phyloP scores from a whole-genome alignment of 2,888 invertebrate species.

The Argynnis bischoffii region DNA sequence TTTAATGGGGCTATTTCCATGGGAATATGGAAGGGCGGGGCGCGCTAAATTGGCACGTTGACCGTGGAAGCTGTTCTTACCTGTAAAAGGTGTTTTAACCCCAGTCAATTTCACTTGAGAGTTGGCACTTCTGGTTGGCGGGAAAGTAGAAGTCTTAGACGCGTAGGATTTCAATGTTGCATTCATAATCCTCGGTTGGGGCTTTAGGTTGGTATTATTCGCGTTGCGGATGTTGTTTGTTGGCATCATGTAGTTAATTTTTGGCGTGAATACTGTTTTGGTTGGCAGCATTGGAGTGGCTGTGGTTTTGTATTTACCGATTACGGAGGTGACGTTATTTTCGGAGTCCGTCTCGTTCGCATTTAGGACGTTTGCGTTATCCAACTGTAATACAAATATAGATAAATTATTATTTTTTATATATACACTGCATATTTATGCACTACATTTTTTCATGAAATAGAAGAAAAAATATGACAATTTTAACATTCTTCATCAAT shows the following conservation, averaged over 20 bases:
- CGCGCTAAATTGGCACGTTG: slow-evolving; percentile 74
- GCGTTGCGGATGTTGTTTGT: slow-evolving; percentile 73
- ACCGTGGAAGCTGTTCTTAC: slow-evolving; percentile 70
- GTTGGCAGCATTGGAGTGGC: slow-evolving; percentile 72
- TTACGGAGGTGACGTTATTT: slow-evolving; percentile 73
- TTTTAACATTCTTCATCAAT: too few relatives aligned
- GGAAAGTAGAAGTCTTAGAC: slow-evolving; percentile 74
- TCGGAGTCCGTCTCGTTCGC: slow-evolving; percentile 72
- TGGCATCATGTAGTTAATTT: slow-evolving; percentile 75
- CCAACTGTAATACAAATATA: slow-evolving; percentile 58
- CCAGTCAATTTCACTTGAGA: slow-evolving; percentile 60
- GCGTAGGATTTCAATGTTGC: slow-evolving; percentile 64
- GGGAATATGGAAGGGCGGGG: slow-evolving; percentile 63
- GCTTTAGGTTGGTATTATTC: slow-evolving; percentile 69
- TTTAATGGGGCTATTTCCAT: slow-evolving; percentile 67
- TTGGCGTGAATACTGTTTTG: slow-evolving; percentile 69
- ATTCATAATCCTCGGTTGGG: slow-evolving; percentile 61
- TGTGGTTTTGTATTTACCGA: slow-evolving; percentile 75
- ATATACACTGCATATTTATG: too few relatives aligned
- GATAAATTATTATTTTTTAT: background rate
- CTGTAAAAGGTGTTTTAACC: slow-evolving; percentile 64
- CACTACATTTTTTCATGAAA: too few relatives aligned
- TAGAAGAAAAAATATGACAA: too few relatives aligned
- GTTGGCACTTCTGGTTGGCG: slow-evolving; percentile 74
- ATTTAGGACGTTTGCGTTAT: slow-evolving; percentile 69